Evolutionary conservation across 2,888 invertebrate genomes (phyloP).

Genomic region (Callyntrura sp.): DNA sequence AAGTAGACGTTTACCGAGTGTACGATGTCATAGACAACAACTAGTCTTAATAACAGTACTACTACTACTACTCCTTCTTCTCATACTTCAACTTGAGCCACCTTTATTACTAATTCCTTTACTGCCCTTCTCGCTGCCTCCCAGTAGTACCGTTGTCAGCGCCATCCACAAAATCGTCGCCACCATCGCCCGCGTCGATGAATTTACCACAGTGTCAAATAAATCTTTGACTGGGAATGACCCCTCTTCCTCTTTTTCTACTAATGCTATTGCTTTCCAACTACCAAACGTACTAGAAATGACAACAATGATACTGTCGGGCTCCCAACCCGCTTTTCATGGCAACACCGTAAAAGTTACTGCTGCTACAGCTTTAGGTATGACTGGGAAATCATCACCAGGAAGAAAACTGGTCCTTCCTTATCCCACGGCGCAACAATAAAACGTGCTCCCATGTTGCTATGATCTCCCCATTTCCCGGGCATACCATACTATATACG

Average conservation of each 20-base stretch:
- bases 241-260: constrained; percentile 15
- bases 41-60: constrained; percentile 52
- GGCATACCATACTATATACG: background rate
- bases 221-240: constrained; percentile 74
- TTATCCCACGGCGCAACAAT: constrained; percentile 52
- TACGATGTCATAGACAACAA: constrained; percentile 60
- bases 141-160: background rate
- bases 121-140: background rate
- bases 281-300: constrained; percentile 4
- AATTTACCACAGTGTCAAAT: constrained; percentile 70
- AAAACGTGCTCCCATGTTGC: constrained; percentile 64
- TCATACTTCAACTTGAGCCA: background rate
- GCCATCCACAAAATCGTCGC: background rate
- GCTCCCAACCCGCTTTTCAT: background rate
- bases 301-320: constrained; percentile 23
- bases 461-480: background rate
- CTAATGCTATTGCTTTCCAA: background rate
- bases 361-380: background rate
- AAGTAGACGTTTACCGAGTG: constrained; percentile 70
- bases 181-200: constrained; percentile 14
- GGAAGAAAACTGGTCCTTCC: constrained; percentile 26
- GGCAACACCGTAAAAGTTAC: background rate
- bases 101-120: constrained; percentile 11
- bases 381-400: background rate
- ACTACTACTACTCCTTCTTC: background rate